Evolutionary conservation across 1,140 invertebrate genomes (phyloP).

Genomic region (Phocides pigmalion): DNA sequence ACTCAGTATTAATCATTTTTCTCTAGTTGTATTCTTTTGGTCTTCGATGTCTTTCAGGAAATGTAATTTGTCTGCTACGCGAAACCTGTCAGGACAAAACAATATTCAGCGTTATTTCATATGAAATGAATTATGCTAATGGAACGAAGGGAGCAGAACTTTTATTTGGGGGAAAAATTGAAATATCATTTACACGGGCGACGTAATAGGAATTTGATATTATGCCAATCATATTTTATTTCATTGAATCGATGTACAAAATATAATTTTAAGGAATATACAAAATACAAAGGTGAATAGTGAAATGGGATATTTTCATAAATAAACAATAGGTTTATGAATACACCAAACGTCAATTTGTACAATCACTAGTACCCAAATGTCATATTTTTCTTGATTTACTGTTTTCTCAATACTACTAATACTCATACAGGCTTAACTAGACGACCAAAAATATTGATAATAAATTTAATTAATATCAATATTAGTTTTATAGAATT

Average conservation of each 20-base stretch:
- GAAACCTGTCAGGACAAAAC: conserved; percentile 58
- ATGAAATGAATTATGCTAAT: conserved; percentile 42
- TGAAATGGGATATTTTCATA: background rate
- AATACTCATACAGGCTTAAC: too few relatives aligned
- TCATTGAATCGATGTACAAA: conserved; percentile 2
- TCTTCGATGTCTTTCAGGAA: conserved; percentile 63
- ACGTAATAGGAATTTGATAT: conserved; percentile 17
- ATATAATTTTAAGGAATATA: background rate
- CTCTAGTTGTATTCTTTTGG: conserved; percentile 61
- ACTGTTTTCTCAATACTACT: too few relatives aligned
- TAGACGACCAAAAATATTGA: too few relatives aligned
- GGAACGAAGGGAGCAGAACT: conserved; percentile 23
- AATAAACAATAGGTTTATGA: too few relatives aligned
- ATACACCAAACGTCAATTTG: too few relatives aligned
- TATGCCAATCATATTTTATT: conserved; percentile 22
- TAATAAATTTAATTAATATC: too few relatives aligned
- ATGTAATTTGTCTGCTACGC: conserved; percentile 52
- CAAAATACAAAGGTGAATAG: background rate
- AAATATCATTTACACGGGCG: conserved; percentile 13
- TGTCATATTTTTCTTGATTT: too few relatives aligned
- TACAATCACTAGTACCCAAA: too few relatives aligned
- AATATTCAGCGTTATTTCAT: conserved; percentile 39
- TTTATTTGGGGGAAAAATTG: conserved; percentile 19
- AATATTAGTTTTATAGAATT: too few relatives aligned
- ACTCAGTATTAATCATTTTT: conserved; percentile 61